phyloP scores from a whole-genome alignment of 2,797 vertebrate genomes.

The Glyptemys insculpta region DNA sequence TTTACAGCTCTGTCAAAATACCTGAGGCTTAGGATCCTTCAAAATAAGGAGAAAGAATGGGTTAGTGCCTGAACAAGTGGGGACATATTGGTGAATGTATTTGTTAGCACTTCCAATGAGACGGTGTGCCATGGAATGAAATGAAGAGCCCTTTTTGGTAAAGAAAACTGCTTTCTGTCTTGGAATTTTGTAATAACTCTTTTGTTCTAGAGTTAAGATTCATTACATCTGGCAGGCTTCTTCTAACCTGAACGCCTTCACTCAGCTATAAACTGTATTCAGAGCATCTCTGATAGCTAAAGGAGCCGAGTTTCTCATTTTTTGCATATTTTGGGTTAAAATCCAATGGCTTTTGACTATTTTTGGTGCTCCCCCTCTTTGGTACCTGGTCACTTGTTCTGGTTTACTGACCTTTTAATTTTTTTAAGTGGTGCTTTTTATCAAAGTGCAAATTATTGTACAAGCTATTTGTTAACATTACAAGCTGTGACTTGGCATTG shows the following conservation, averaged over 20 bases:
- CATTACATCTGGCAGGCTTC: conserved; percentile 13
- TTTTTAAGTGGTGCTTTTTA: neutral
- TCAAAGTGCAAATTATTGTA: conserved; percentile 59
- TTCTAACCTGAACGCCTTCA: neutral
- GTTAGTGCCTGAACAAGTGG: conserved; percentile 36
- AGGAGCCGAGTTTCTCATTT: neutral
- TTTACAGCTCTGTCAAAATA: conserved; percentile 59
- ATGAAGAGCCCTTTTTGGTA: conserved; percentile 59
- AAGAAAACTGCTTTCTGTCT: conserved; percentile 49
- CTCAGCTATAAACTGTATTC: neutral
- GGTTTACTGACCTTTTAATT: neutral
- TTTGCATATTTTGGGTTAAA: neutral
- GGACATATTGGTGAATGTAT: conserved; percentile 33
- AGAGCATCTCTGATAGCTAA: neutral
- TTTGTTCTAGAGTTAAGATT: conserved; percentile 44
- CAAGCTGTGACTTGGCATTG: conserved; percentile 62
- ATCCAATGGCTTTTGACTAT: neutral
- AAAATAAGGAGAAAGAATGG: conserved; percentile 49
- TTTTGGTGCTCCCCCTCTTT: neutral
- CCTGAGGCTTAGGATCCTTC: conserved; percentile 27
- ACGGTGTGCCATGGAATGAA: conserved; percentile 17
- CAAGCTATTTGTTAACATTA: conserved; percentile 36
- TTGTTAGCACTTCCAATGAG: conserved; percentile 58
- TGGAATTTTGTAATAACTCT: conserved; percentile 48
- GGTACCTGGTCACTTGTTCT: neutral